These are phyloP conservation scores for Daptonema setosum DNA, from an alignment of 2,888 invertebrate species.

Conservation along the genomic window DNA sequence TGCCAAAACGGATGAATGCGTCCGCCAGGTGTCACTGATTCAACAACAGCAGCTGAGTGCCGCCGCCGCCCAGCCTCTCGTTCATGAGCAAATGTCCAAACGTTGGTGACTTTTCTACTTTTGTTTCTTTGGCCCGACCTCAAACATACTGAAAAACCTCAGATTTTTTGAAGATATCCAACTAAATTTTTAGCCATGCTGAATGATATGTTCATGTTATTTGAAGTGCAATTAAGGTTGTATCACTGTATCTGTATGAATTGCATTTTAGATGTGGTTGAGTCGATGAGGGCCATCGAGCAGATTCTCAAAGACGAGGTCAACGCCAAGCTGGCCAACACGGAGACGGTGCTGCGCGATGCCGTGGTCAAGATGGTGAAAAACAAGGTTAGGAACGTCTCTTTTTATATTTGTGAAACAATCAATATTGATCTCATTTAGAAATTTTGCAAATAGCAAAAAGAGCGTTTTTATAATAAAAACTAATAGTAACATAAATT, in stretches of 20 bases:
- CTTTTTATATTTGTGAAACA: too few species aligned
- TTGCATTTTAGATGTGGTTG: not conserved
- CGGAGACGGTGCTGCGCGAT: slow-evolving; percentile 52
- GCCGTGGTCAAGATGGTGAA: slow-evolving; percentile 55
- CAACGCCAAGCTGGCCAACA: slow-evolving; percentile 46
- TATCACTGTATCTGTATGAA: not conserved
- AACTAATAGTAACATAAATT: not conserved
- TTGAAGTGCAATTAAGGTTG: too few species aligned
- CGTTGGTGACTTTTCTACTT: not conserved
- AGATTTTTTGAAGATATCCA: too few species aligned
- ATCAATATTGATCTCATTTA: not conserved
- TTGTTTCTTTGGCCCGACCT: too few species aligned
- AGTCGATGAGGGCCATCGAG: not conserved
- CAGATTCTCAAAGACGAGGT: slow-evolving; percentile 36
- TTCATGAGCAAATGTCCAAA: too few species aligned
- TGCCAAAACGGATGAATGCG: not conserved
- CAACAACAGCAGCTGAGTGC: not conserved
- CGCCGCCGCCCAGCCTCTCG: too few species aligned
- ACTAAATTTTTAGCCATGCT: too few species aligned
- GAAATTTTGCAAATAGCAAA: not conserved
- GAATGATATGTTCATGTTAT: too few species aligned
- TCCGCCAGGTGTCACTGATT: not conserved
- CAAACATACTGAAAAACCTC: too few species aligned
- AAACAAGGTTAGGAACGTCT: slow-evolving; percentile 43
- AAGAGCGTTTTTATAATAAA: too few species aligned